Conservation (phyloP, 1,140 invertebrate genomes). For the Aphis craccivora region DNA sequence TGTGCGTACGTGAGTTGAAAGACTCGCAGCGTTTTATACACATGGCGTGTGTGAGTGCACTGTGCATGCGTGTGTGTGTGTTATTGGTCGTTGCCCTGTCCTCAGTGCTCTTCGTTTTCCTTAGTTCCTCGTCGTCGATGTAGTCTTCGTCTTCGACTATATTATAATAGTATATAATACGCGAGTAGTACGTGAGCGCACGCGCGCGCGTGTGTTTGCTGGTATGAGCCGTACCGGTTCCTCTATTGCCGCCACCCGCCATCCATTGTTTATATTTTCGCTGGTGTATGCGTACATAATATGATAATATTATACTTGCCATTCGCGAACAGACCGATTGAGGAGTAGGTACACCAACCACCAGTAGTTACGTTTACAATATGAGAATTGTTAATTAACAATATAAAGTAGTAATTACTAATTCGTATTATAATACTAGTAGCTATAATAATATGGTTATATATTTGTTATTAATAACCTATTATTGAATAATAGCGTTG, state of each 20-base stretch:
- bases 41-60: too few species aligned
- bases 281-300: neutral
- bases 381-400: too few species aligned
- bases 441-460: too few species aligned
- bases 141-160: neutral
- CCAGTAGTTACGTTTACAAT: too few species aligned
- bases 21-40: neutral
- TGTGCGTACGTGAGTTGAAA: conserved; percentile 11
- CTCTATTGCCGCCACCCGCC: neutral
- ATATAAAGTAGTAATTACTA: too few species aligned
- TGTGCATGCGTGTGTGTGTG: neutral
- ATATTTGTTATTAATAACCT: too few species aligned
- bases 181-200: neutral
- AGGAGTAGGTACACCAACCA: too few species aligned
- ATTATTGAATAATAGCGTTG: too few species aligned
- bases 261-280: conserved; percentile 28
- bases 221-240: conserved; percentile 12
- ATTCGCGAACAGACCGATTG: neutral
- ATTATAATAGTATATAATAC: neutral
- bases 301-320: too few species aligned
- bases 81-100: conserved; percentile 42
- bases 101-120: conserved; percentile 7
- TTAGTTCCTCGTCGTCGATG: neutral
- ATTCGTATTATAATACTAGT: too few species aligned
- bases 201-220: neutral